Base-by-base conservation (phyloP, 92 coral and sea anemone genomes). In the Phymanthus crucifer region DNA sequence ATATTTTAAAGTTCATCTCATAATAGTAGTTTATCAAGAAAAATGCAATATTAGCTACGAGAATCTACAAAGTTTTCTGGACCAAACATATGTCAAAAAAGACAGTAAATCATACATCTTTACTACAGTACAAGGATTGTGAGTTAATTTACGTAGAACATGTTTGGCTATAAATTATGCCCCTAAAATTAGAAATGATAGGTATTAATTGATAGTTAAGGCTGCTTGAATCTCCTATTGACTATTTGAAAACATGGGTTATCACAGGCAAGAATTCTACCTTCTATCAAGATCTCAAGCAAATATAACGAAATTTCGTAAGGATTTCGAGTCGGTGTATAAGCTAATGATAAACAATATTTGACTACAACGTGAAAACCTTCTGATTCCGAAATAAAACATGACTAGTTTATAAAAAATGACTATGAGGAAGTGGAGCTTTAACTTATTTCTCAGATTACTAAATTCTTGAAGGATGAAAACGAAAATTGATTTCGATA, bases 141-240 rank as follows among this genome's bases (percentile, higher is more conserved):
- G 68, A 26, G 19, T 61, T 61, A 61, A 61, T 61, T 24, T 61
- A 61, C 29, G 36, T 61, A 61, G 68, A 61, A 61, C 68, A 61
- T 24, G 11, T 61, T 61, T 29, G 7, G 4, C 33, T 61, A 10
- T 61, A 27, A 61, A 61, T 61, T 29, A 61, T 27, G 2, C 1
- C 13, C 13, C 9, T 26, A 23, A 24, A 61, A 61, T 27, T 61
- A 26, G 34, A 21, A 54, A 19, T 54, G 17, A 61, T 27, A 61
- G 68, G 32, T 54, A 26, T 27, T 26, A 61, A 61, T 61, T 61
- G 23, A 61, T 14, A 61, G 33, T 61, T 61, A 61, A 3, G 34
- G 21, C 32, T 24, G 34, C 18, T 24, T 24, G 68, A 61, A 13
- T 27, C 32, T 61, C 35, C n/a, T n/a, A n/a, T n/a, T n/a, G n/a